Percentiles rank a stretch among this genome's conserved stretches.
phyloP scores from a whole-genome alignment of 1,140 invertebrate species.

The Drosophila kurseongensis region DNA sequence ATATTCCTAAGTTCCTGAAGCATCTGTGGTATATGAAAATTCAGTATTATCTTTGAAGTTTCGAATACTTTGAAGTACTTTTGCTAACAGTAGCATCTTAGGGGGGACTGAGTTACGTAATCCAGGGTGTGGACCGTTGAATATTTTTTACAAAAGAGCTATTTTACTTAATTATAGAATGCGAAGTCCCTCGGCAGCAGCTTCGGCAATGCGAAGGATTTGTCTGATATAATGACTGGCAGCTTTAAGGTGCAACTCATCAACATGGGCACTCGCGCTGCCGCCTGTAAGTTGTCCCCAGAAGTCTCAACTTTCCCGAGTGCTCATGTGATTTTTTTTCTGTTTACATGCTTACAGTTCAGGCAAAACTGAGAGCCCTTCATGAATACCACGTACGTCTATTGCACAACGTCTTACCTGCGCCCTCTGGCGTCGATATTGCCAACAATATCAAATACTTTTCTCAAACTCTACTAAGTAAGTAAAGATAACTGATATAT shows the following conservation, averaged over 20 bases:
- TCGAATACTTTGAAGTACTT: neutral
- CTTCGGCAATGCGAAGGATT: conserved; percentile 84
- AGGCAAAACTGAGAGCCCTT: conserved; percentile 97
- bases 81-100: conserved; percentile 17
- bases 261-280: conserved; percentile 90
- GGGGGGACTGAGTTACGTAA: conserved; percentile 53
- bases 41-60: conserved; percentile 12
- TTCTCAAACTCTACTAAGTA: conserved; percentile 98
- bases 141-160: conserved; percentile 9
- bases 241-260: conserved; percentile 88
- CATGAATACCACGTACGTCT: conserved; percentile 98
- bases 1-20: neutral
- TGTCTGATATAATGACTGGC: conserved; percentile 85
- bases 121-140: neutral
- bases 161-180: conserved; percentile 55
- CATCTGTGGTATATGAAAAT: conserved; percentile 27
- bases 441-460: conserved; percentile 99
- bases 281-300: conserved; percentile 88
- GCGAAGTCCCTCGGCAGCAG: conserved; percentile 84
- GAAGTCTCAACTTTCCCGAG: conserved; percentile 46
- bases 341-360: conserved; percentile 88
- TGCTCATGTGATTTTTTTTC: neutral
- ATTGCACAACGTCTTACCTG: conserved; percentile 94
- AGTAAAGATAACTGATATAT: conserved; percentile 78
- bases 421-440: conserved; percentile 97